Base-by-base conservation (phyloP, 2,888 invertebrate species). In the Deilephila elpenor region DNA sequence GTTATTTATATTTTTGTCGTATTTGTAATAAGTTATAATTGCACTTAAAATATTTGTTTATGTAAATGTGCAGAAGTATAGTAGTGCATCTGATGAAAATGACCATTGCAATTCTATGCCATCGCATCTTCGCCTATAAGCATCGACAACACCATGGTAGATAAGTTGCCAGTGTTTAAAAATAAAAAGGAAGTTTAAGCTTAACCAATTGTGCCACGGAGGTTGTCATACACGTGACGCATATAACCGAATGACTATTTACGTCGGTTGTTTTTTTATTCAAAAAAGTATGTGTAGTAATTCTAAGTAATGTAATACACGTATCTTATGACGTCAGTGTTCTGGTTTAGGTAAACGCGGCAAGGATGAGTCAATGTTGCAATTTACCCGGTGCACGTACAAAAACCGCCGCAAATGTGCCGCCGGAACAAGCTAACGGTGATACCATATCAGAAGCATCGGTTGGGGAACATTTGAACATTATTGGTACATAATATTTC, bases 291-390 rank as follows among this genome's bases (percentile, higher is more conserved):
- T n/a, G n/a, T 56, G 19, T 8, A 32, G 32, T n/a, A 5, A n/a
- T 56, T 17, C 56, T 14, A 44, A 44, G 44, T 56, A 56, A 56
- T n/a, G 56, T 19, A 5, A 17, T 19, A n/a, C 32, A 32, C 56
- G n/a, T n/a, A n/a, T 56, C n/a, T n/a, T n/a, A 56, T 56, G n/a
- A 56, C 19, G 44, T 44, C 44, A 60, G 3, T 29, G 14, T n/a
- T 44, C 67, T 51, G 44, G 67, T 67, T 67, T 67, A 17, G 17
- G 67, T 64, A 64, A 64, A 20, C 25, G 51, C 67, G 25, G 44
- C 25, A 17, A 61, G 17, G 81, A 80, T 87, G 83, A 86, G 80
- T 84, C 81, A 85, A 75, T 72, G 71, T 51, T 53, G 79, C 76
- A 83, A 82, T 82, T 83, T 81, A 78, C 79, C 74, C 73, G 62